Conservation (phyloP, 2,113 vertebrate genomes). For the Caloenas nicobarica region DNA sequence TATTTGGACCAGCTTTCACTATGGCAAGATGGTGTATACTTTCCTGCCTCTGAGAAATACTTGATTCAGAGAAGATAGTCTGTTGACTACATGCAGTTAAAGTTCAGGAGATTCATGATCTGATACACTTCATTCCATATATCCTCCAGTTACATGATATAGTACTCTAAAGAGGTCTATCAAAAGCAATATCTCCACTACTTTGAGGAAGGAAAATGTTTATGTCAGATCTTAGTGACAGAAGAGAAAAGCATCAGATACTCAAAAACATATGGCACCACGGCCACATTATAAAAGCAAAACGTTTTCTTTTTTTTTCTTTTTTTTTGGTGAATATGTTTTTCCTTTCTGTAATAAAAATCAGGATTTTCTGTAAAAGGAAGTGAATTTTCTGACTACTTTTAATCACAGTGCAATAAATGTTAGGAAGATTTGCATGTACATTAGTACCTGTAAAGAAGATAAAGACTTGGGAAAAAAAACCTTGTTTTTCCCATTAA, state of each 20-base stretch:
- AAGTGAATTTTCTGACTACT: neutral
- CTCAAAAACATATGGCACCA: rapidly evolving
- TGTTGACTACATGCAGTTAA: rapidly evolving
- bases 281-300: neutral
- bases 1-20: neutral
- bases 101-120: neutral
- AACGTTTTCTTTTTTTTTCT: neutral
- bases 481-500: neutral
- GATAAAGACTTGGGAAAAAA: neutral
- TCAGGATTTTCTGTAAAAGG: rapidly evolving
- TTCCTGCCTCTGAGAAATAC: neutral
- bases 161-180: neutral
- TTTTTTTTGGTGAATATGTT: neutral
- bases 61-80: neutral
- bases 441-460: neutral
- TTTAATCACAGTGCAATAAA: neutral
- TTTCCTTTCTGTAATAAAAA: neutral
- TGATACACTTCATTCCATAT: neutral
- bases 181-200: neutral
- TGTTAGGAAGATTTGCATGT: neutral
- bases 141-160: neutral
- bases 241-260: neutral
- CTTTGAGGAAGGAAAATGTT: neutral
- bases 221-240: neutral
- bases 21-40: neutral